Conservation (phyloP, 2,797 vertebrate species). For the Euthynnus affinis region DNA sequence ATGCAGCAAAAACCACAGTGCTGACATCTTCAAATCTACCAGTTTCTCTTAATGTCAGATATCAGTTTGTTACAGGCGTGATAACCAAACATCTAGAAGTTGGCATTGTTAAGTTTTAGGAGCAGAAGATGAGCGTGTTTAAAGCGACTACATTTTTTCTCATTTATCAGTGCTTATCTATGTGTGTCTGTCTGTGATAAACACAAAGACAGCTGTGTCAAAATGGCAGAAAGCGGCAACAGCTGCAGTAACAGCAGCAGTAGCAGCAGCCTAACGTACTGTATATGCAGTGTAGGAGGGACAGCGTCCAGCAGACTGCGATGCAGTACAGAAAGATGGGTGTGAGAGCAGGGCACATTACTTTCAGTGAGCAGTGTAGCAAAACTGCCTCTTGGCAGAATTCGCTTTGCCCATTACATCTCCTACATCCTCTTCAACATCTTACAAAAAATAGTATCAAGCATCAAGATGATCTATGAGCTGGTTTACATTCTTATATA, state of each 20-base stretch:
- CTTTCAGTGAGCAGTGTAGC: constrained; percentile 67
- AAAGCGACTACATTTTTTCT: not conserved
- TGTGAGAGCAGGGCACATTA: constrained; percentile 61
- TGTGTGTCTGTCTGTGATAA: constrained; percentile 10
- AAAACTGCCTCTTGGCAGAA: constrained; percentile 71
- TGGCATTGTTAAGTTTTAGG: not conserved
- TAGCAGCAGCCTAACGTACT: constrained; percentile 45
- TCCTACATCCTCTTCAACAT: constrained; percentile 63
- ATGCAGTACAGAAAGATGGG: constrained; percentile 63
- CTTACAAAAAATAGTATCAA: constrained; percentile 51
- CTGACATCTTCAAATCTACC: too few species aligned
- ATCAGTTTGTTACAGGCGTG: too few species aligned
- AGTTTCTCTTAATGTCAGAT: too few species aligned
- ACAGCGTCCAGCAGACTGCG: constrained; percentile 69
- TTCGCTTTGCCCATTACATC: constrained; percentile 58
- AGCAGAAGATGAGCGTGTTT: constrained; percentile 3
- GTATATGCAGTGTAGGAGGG: constrained; percentile 59
- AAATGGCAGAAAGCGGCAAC: constrained; percentile 49
- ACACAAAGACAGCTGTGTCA: constrained; percentile 23
- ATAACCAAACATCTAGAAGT: not conserved
- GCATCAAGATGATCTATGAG: constrained; percentile 52
- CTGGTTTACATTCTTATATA: constrained; percentile 39
- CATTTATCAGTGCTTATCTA: not conserved
- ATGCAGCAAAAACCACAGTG: too few species aligned
- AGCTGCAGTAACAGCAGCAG: constrained; percentile 52